Evolutionary conservation across 2,113 vertebrate species (phyloP).

Genomic region (Rhynchomys soricoides): DNA sequence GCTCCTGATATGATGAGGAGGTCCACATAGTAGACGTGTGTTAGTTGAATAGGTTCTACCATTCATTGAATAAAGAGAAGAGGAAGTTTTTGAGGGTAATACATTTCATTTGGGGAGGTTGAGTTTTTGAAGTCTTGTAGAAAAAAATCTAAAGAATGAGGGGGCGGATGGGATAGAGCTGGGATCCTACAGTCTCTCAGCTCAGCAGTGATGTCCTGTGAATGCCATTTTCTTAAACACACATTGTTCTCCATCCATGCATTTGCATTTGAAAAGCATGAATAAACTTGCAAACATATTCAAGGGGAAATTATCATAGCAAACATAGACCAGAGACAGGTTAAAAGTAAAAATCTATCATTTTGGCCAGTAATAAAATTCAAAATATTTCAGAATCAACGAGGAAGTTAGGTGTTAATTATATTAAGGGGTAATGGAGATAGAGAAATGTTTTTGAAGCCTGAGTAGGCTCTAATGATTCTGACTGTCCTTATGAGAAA

Average conservation of each 20-base stretch:
- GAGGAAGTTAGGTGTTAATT: constrained; percentile 39
- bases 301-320: constrained; percentile 61
- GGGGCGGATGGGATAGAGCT: neutral
- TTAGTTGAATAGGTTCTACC: neutral
- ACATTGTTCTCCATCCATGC: constrained; percentile 35
- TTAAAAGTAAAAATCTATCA: constrained; percentile 62
- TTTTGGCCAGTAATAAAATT: constrained; percentile 42
- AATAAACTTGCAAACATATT: constrained; percentile 63
- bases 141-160: neutral
- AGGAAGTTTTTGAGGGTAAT: neutral
- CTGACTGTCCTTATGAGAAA: constrained; percentile 19
- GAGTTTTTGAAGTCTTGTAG: constrained; percentile 7
- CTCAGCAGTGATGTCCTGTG: constrained; percentile 50
- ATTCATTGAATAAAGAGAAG: constrained; percentile 25
- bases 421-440: constrained; percentile 32
- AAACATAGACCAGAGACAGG: constrained; percentile 47
- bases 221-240: constrained; percentile 60
- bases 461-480: constrained; percentile 20
- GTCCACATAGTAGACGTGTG: neutral
- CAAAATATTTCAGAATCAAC: constrained; percentile 51
- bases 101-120: constrained; percentile 27
- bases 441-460: constrained; percentile 23
- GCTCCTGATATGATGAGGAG: neutral
- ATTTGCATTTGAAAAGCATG: constrained; percentile 74
- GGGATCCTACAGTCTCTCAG: constrained; percentile 21